Evolutionary conservation across 2,797 vertebrate species (phyloP), one percentile per base, ranked within the genome.

Genomic region (Anguilla megastoma): DNA sequence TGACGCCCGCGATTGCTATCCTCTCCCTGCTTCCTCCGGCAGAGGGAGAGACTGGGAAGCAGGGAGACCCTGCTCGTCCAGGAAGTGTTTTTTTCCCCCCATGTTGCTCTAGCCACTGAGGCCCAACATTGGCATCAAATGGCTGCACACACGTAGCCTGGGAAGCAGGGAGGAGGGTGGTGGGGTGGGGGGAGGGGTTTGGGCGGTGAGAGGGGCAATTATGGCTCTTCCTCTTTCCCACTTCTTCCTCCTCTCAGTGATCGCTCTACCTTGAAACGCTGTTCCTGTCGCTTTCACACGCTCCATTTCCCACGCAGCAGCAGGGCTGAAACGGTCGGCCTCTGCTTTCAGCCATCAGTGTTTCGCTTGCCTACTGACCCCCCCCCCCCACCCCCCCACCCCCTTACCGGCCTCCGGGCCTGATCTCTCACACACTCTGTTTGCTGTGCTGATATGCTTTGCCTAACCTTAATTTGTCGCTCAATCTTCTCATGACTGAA

Each of bases 1-100:
- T 94, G 92, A 93, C 90, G 92, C 93, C 93, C 94, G 91, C 95
- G 95, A 92, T 95, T 94, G 87, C 93, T 95, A 0, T 27, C 27
- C 93, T 94, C 89, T 89, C 92, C 91, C 91, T 88, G 88, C 54
- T 71, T 80, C 87, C 71, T 84, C 45, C 66, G 7, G 79, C 91
- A 87, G 90, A 91, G 90, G 92, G 89, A 94, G 94, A 95, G 95
- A 95, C 95, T 95, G 52, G 30, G 52, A 41, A 41, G 36, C 36
- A 58, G 36, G 41, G 18, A 3, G 45, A 54, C 80, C 16, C 86
- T 16, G 60, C 5, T n/a, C 21, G 21, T 69, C n/a, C 87, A 88
- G 63, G 80, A 85, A 88, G 83, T 74, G 74, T 79, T 41, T 41
- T 79, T 79, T 79, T 21, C 16, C 4, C 24, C 41, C 54, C 69